These are phyloP conservation scores for Chironomus riparius DNA, from an alignment of 2,888 invertebrate genomes.

Conservation along the genomic window DNA sequence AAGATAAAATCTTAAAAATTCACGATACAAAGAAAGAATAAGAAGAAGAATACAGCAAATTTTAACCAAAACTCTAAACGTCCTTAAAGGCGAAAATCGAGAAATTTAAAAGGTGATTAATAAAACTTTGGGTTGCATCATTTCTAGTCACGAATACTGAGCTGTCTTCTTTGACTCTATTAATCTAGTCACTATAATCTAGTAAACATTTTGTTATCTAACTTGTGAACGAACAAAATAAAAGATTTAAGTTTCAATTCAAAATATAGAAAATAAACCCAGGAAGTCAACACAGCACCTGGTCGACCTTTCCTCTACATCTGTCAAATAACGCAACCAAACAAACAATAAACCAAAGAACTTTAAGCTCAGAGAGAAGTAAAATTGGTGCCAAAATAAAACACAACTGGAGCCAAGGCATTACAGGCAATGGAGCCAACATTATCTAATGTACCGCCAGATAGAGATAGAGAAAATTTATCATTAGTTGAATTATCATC, in stretches of 20 bases:
- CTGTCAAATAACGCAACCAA: neutral
- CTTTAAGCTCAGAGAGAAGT: too few relatives aligned
- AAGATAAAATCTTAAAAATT: neutral
- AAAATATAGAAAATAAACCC: neutral
- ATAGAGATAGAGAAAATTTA: constrained; percentile 38
- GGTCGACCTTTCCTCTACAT: neutral
- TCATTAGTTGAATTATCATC: constrained; percentile 30
- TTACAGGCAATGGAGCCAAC: constrained; percentile 40
- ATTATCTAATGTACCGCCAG: constrained; percentile 34
- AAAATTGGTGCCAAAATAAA: constrained; percentile 29
- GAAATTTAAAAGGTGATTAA: too few relatives aligned
- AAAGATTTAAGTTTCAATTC: too few relatives aligned
- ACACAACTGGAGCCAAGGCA: constrained; percentile 32
- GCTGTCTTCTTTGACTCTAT: too few relatives aligned
- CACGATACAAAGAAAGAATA: neutral
- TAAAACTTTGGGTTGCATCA: too few relatives aligned
- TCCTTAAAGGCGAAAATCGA: too few relatives aligned
- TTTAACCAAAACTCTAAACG: too few relatives aligned
- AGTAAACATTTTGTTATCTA: too few relatives aligned
- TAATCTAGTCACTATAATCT: too few relatives aligned
- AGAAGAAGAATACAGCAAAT: neutral
- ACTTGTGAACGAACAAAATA: too few relatives aligned
- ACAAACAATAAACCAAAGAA: neutral
- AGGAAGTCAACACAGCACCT: neutral
- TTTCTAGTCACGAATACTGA: too few relatives aligned